Conservation (phyloP, 2,888 invertebrate genomes). For the Machimus rusticus region DNA sequence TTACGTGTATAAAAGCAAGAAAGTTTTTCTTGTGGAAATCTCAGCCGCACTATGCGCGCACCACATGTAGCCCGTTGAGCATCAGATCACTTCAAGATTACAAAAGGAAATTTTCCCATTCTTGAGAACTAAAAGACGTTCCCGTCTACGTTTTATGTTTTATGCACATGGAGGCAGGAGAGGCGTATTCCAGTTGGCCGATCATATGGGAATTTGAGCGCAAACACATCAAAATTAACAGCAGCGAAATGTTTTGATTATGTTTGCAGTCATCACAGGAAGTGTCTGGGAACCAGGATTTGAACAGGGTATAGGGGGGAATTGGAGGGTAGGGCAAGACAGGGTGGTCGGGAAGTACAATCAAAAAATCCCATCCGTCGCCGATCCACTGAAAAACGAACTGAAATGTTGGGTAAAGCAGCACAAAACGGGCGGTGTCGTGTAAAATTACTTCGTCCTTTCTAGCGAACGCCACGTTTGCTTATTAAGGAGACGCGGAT, state of each 20-base stretch:
- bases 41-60: not conserved
- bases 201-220: not conserved
- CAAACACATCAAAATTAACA: not conserved
- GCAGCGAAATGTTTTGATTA: not conserved
- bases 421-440: slow-evolving; percentile 13
- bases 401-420: not conserved
- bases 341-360: not conserved
- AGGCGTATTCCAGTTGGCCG: not conserved
- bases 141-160: not conserved
- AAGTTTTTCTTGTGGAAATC: not conserved
- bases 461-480: not conserved
- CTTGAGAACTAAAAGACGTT: not conserved
- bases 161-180: not conserved
- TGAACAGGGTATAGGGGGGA: not conserved
- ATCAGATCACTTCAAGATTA: not conserved
- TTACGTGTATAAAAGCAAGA: not conserved
- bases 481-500: not conserved
- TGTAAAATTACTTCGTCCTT: slow-evolving; percentile 36
- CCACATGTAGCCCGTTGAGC: not conserved
- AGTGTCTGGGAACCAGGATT: not conserved
- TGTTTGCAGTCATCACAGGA: not conserved
- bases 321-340: not conserved
- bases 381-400: not conserved
- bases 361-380: not conserved
- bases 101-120: not conserved